Conservation (phyloP, 2,113 vertebrate genomes). For the Falcunculus frontatus region DNA sequence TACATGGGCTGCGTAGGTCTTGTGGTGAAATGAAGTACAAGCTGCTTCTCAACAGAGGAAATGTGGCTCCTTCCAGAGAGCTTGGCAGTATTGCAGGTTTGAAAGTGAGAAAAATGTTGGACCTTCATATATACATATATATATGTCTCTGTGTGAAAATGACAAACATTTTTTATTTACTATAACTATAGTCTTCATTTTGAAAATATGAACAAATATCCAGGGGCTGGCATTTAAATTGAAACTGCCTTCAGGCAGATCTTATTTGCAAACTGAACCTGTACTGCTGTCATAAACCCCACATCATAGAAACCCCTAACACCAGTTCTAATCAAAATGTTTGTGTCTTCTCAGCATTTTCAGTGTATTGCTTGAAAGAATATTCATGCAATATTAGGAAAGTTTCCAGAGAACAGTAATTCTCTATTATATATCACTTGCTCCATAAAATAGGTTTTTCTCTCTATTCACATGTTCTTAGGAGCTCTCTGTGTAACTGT, state of each 20-base stretch:
- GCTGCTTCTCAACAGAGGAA: background rate
- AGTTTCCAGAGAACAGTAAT: slow-evolving; percentile 13
- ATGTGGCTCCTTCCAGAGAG: background rate
- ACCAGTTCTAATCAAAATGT: slow-evolving; percentile 35
- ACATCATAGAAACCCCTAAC: slow-evolving; percentile 57
- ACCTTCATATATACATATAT: background rate
- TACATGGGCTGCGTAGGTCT: background rate
- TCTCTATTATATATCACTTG: background rate
- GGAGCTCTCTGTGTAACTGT: slow-evolving; percentile 1
- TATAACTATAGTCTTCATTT: slow-evolving; percentile 28
- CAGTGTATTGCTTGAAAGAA: slow-evolving; percentile 56
- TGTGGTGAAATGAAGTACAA: background rate
- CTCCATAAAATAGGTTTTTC: background rate
- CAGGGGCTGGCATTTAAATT: slow-evolving; percentile 46
- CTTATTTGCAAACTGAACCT: slow-evolving; percentile 55
- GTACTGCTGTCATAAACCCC: slow-evolving; percentile 45
- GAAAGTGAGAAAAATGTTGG: background rate
- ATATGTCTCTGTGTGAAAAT: background rate
- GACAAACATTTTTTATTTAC: slow-evolving; percentile 29
- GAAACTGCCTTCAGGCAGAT: slow-evolving; percentile 43
- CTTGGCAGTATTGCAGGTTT: background rate
- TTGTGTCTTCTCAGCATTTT: slow-evolving; percentile 45
- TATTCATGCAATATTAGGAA: slow-evolving; percentile 24
- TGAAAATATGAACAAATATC: slow-evolving; percentile 54
- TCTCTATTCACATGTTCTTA: background rate